phyloP scores from a whole-genome alignment of 2,888 invertebrate species.

The Acronicta leporina region DNA sequence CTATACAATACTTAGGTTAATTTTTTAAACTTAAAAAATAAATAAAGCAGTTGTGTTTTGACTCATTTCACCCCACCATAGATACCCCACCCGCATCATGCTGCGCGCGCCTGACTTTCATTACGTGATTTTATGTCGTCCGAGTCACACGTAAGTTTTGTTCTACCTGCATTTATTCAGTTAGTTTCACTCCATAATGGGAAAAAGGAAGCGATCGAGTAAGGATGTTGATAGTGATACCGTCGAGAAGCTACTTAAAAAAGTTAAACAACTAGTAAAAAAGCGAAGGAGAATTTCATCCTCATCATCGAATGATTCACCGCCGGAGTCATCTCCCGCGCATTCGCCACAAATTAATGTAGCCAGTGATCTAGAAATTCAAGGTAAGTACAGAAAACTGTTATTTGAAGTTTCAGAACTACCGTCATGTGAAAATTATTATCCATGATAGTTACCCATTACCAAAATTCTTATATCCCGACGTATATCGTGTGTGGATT shows the following conservation, averaged over 20 bases:
- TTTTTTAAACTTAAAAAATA: no score
- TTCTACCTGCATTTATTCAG: neutral
- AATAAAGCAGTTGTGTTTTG: no score
- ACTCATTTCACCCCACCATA: no score
- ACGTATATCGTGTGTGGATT: slow-evolving; percentile 6
- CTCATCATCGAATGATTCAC: neutral
- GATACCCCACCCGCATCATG: no score
- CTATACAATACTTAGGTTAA: no score
- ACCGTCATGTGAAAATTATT: neutral
- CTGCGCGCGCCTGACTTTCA: neutral
- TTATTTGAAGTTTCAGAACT: no score
- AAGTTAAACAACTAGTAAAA: neutral
- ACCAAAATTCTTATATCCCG: neutral
- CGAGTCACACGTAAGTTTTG: neutral
- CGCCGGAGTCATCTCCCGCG: neutral
- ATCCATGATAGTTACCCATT: neutral
- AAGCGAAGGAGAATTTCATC: slow-evolving; percentile 2
- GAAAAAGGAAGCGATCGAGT: neutral
- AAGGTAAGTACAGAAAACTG: slow-evolving; percentile 5
- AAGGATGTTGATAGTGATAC: neutral
- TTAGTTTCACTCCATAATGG: neutral
- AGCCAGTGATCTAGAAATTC: slow-evolving; percentile 6
- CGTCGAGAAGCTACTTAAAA: neutral
- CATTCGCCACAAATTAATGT: neutral
- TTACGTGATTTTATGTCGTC: slow-evolving; percentile 2